These are phyloP conservation scores for Caenorhabditis inopinata DNA, from an alignment of 1,140 invertebrate genomes.

Conservation along the genomic window DNA sequence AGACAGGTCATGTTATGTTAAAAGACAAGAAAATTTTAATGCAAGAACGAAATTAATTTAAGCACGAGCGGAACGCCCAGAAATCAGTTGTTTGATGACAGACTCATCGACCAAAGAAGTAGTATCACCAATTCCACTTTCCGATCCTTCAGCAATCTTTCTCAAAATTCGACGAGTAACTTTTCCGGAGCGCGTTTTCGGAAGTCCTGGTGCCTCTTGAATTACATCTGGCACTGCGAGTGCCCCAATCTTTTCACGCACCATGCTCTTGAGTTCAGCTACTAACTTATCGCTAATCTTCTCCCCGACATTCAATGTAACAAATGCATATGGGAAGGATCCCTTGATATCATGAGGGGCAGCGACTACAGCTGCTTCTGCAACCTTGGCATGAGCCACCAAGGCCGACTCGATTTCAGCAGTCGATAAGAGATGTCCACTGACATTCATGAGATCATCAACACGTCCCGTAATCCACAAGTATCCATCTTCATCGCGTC, in stretches of 20 bases:
- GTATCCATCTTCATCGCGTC: conserved; percentile 89
- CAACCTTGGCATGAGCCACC: conserved; percentile 72
- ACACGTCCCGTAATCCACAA: conserved; percentile 94
- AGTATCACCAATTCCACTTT: conserved; percentile 84
- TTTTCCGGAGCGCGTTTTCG: conserved; percentile 95
- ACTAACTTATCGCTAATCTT: conserved; percentile 45
- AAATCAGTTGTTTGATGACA: conserved; percentile 73
- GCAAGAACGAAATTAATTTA: background rate
- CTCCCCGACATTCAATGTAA: conserved; percentile 75
- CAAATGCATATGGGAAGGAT: conserved; percentile 92
- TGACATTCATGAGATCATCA: conserved; percentile 97
- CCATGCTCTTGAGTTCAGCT: conserved; percentile 68
- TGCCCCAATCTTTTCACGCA: conserved; percentile 87
- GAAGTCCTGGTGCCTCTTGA: conserved; percentile 84
- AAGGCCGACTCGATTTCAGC: conserved; percentile 89
- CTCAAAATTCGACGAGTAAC: conserved; percentile 85
- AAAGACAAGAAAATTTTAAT: no score
- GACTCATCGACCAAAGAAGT: conserved; percentile 85
- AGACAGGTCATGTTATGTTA: no score
- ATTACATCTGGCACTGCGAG: conserved; percentile 85
- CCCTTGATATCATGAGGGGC: conserved; percentile 89
- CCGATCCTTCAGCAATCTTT: conserved; percentile 82
- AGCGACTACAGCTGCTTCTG: conserved; percentile 91
- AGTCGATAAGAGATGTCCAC: conserved; percentile 92
- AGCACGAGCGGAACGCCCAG: conserved; percentile 8